These are phyloP conservation scores for Blastomussa wellsi DNA, from an alignment of 92 coral and sea anemone genomes.

Conservation along the genomic window DNA sequence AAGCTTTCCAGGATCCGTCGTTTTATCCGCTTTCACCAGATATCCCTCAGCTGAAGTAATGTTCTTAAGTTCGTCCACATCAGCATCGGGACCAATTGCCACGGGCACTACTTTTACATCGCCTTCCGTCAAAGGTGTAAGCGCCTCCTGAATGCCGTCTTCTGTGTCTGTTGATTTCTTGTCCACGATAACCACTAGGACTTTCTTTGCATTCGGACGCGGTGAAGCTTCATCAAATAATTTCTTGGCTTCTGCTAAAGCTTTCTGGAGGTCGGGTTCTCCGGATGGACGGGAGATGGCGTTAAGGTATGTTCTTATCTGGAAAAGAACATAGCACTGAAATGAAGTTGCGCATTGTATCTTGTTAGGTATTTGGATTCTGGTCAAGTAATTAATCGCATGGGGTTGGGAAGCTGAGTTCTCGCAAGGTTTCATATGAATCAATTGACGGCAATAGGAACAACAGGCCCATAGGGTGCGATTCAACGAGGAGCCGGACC, in stretches of 20 bases:
- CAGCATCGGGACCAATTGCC: conserved; percentile 71
- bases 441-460: too few relatives aligned
- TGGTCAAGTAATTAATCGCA: too few relatives aligned
- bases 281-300: conserved; percentile 66
- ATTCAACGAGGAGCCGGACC: too few relatives aligned
- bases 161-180: conserved; percentile 45
- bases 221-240: conserved; percentile 56
- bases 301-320: conserved; percentile 44
- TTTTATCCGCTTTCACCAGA: conserved; percentile 60
- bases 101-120: conserved; percentile 70
- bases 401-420: too few relatives aligned
- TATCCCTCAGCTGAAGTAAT: conserved; percentile 54
- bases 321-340: not conserved
- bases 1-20: conserved; percentile 64
- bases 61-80: conserved; percentile 39
- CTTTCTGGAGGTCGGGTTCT: conserved; percentile 56
- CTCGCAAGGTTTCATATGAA: too few relatives aligned
- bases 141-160: conserved; percentile 51
- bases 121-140: conserved; percentile 55
- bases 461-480: too few relatives aligned
- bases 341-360: not conserved
- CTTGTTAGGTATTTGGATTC: too few relatives aligned
- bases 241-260: conserved; percentile 47
- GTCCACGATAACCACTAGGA: conserved; percentile 72
- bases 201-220: conserved; percentile 79